These are phyloP conservation scores for Xenopus petersii DNA, from an alignment of 2,797 vertebrate species.

Conservation along the genomic window DNA sequence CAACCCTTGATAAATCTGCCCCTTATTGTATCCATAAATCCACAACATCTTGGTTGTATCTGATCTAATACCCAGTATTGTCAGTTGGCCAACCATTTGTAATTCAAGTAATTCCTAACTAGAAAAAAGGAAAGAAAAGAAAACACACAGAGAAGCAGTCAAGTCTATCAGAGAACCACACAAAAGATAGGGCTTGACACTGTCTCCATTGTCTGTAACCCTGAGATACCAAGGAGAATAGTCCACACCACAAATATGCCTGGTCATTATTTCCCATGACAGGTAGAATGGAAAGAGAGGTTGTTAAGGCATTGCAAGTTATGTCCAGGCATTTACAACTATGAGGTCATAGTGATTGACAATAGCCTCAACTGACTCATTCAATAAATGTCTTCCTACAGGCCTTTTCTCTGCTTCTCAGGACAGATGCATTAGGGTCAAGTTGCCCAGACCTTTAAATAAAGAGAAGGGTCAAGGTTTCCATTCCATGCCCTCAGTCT, in stretches of 20 bases:
- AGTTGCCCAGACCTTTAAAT: not conserved
- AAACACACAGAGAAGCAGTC: not conserved
- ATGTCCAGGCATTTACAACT: not conserved
- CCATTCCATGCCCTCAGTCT: not conserved
- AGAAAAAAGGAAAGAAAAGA: too few species aligned
- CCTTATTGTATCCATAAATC: too few species aligned
- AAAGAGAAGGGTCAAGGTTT: not conserved
- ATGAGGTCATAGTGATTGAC: too few species aligned
- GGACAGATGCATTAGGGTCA: too few species aligned
- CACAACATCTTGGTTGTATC: too few species aligned
- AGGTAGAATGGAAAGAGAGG: not conserved
- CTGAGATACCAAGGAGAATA: not conserved
- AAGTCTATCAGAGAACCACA: not conserved
- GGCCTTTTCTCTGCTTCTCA: not conserved
- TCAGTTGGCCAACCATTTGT: too few species aligned
- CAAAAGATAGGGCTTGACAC: not conserved
- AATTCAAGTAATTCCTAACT: too few species aligned
- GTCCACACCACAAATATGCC: not conserved
- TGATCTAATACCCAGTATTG: too few species aligned
- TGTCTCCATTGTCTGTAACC: not conserved
- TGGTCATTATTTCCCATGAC: not conserved
- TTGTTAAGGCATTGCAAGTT: not conserved
- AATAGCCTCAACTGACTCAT: not conserved
- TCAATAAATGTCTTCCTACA: not conserved
- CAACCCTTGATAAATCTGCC: too few species aligned